Base-by-base conservation (phyloP, 2,888 invertebrate genomes). In the Asteroscopus sphinx region DNA sequence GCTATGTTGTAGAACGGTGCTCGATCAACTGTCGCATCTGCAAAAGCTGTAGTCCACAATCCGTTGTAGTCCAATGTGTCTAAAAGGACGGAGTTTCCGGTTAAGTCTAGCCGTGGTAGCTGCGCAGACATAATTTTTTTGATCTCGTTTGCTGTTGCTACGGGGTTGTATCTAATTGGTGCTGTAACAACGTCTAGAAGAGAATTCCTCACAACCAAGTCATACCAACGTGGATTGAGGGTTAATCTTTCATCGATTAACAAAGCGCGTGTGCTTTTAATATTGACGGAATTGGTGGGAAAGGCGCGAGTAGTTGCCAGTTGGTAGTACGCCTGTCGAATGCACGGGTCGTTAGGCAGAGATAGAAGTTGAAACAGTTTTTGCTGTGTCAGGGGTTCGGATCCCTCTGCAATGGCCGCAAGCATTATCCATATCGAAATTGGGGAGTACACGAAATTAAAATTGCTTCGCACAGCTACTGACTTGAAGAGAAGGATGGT, bases 11-110 rank as follows among this genome's bases (percentile, higher is more conserved):
- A 75, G 17, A 81, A 81, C 0, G 81, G 72, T 15, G 68, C 65
- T 4, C 45, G 46, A 15, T 71, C 61, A 4, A 75, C 45, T 0
- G 40, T 33, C 4, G 72, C 68, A 15, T 76, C 68, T 9, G 61
- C 25, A 32, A 76, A 81, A 0, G 74, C 73, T 9, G 71, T 66
- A 0, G 65, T 69, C 79, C 80, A 80, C 5, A 72, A 32, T 0
- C 68, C 74, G 36, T 67, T 62, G 25, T 54, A 74, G 30, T 78
- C 74, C 32, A 81, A 36, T 1, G 73, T 62, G 44, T 80, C 76
- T 9, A 77, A 12, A 9, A 81, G 35, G 0, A 79, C 51, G 0
- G 81, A 81, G 33, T 81, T 79, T 0, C 80, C 80, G 3, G 15
- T 62, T 1, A 75, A 32, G 42, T 77, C 33, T 0, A 68, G 52